Evolutionary conservation across 1,140 invertebrate genomes (phyloP).

Genomic region (Aleiodes sp.): DNA sequence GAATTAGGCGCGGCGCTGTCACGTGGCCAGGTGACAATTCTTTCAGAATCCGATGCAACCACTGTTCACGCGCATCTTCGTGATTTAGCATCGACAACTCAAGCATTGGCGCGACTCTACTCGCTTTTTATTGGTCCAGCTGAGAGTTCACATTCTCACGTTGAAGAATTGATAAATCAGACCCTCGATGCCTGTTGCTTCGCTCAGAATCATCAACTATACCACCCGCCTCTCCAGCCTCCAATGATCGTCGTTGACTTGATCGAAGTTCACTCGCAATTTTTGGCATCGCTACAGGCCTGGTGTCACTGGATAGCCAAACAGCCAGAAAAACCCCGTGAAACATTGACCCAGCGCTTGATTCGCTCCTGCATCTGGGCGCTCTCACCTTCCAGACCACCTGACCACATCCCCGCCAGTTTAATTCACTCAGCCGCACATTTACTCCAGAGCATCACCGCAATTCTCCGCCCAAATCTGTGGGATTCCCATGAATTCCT

Average conservation of each 20-base stretch:
- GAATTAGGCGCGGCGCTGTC: constrained; percentile 67
- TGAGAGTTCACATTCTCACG: constrained; percentile 39
- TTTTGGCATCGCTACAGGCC: constrained; percentile 73
- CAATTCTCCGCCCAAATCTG: constrained; percentile 69
- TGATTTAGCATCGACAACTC: constrained; percentile 72
- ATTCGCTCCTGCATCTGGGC: constrained; percentile 55
- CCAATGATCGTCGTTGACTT: constrained; percentile 54
- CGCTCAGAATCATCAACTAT: constrained; percentile 54
- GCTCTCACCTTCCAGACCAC: constrained; percentile 41
- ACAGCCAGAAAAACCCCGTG: constrained; percentile 54
- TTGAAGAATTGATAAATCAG: constrained; percentile 53
- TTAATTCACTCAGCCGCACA: constrained; percentile 71
- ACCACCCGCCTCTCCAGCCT: constrained; percentile 55
- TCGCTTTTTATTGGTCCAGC: constrained; percentile 66
- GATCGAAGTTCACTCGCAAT: constrained; percentile 72
- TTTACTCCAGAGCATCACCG: constrained; percentile 69
- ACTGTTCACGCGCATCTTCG: constrained; percentile 68
- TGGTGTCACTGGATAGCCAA: constrained; percentile 73
- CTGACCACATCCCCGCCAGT: constrained; percentile 59
- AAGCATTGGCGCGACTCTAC: constrained; percentile 71
- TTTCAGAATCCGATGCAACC: constrained; percentile 56
- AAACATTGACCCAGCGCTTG: constrained; percentile 52
- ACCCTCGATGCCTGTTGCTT: constrained; percentile 60
- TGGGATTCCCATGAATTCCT: constrained; percentile 65
- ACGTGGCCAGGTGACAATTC: constrained; percentile 48